phyloP scores from a whole-genome alignment of 1,140 invertebrate species.

The Tetraneura akinire region DNA sequence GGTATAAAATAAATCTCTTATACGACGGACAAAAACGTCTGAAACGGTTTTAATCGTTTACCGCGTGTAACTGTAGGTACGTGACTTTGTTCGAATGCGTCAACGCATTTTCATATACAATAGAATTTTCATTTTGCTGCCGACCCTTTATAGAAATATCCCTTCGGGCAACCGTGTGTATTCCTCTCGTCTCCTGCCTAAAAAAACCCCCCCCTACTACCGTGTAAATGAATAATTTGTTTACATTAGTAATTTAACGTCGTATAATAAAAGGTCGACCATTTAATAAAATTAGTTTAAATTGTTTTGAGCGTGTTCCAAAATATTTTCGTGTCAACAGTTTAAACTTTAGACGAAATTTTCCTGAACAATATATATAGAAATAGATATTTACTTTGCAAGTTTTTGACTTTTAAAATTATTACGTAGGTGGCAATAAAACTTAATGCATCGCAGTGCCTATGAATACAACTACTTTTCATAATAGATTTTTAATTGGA shows the following conservation, averaged over 20 bases:
- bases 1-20: too few relatives aligned
- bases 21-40: too few relatives aligned
- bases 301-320: background rate
- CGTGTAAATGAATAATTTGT: slow-evolving; percentile 9
- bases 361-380: too few relatives aligned
- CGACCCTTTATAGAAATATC: background rate
- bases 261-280: background rate
- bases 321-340: background rate
- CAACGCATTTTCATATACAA: slow-evolving; percentile 35
- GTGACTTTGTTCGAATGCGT: slow-evolving; percentile 2
- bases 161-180: background rate
- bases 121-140: slow-evolving; percentile 14
- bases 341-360: background rate
- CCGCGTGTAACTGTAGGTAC: background rate
- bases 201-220: background rate
- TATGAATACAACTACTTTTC: too few relatives aligned
- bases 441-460: too few relatives aligned
- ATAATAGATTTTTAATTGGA: too few relatives aligned
- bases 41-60: slow-evolving; percentile 4
- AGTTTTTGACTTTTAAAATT: too few relatives aligned
- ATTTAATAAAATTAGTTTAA: slow-evolving; percentile 4
- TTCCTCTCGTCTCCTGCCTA: background rate
- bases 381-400: too few relatives aligned
- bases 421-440: too few relatives aligned
- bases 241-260: slow-evolving; percentile 8